These are phyloP conservation scores for Alcis repandata DNA, from an alignment of 2,888 invertebrate species.

Conservation along the genomic window DNA sequence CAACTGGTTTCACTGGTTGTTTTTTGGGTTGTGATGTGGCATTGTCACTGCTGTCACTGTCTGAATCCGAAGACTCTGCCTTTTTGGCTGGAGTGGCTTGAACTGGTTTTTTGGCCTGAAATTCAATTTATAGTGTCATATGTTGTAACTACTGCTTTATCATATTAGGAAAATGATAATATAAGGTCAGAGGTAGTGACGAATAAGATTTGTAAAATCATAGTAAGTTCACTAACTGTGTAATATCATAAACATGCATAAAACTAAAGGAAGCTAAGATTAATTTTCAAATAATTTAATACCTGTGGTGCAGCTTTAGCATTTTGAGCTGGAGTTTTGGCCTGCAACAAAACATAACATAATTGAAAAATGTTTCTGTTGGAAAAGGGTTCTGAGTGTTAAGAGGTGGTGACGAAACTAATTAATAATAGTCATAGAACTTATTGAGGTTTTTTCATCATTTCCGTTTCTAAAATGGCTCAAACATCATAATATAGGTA, in stretches of 20 bases:
- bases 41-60: slow-evolving; percentile 59
- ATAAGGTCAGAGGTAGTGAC: slow-evolving; percentile 78
- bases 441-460: slow-evolving; percentile 67
- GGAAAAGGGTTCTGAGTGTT: slow-evolving; percentile 23
- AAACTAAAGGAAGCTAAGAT: background rate
- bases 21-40: slow-evolving; percentile 55
- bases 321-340: slow-evolving; percentile 29
- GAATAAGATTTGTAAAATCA: slow-evolving; percentile 58
- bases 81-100: slow-evolving; percentile 44
- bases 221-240: slow-evolving; percentile 33
- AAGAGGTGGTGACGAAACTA: slow-evolving; percentile 80
- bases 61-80: slow-evolving; percentile 61
- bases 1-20: slow-evolving; percentile 59
- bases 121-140: background rate
- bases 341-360: slow-evolving; percentile 15
- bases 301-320: slow-evolving; percentile 28
- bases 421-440: slow-evolving; percentile 43
- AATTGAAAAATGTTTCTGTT: background rate
- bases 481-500: too few relatives aligned
- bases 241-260: slow-evolving; percentile 34
- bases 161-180: background rate
- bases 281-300: slow-evolving; percentile 4
- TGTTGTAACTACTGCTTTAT: background rate
- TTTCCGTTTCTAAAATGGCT: background rate
- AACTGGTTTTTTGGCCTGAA: slow-evolving; percentile 43